Base-by-base conservation (phyloP, 2,888 invertebrate genomes). In the Cantharis rufa region DNA sequence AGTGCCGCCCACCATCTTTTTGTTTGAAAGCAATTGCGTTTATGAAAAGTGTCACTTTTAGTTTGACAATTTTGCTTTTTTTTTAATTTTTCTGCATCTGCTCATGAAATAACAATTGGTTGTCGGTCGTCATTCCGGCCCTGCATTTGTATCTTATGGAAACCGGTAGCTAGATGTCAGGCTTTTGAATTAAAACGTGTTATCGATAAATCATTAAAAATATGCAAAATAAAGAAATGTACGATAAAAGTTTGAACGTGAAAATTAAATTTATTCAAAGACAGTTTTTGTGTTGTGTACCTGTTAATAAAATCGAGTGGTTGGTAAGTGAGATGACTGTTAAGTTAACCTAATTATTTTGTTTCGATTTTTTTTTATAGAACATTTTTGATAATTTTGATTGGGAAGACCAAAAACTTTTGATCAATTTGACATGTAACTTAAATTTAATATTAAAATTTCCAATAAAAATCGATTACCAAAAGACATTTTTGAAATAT, bases 401-500 rank as follows among this genome's bases (percentile, higher is more conserved):
- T 15, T 91, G 90, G 90, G 87, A 89, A n/a, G 86, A 88, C 71
- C 95, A 95, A 86, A 88, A 91, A 80, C 80, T 83, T 68, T 89
- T 95, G 71, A 83, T 94, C 11, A 86, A 91, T 15, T 85, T 86
- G 68, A 95, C 94, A 11, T 87, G 93, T 10, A 87, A 90, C 63
- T 90, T 89, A 80, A 80, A 88, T 9, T 82, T 91, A 61, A 87
- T 92, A 76, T 86, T 89, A 82, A 88, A 90, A 78, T 92, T 91
- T 87, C 94, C 95, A 1, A 83, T 94, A 5, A 92, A 91, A 81
- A 84, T 86, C 63, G 89, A 90, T 61, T 95, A 94, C 85, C 91
- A 91, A 79, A 90, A 89, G 83, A 87, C 90, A 28, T 95, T 94
- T 87, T 86, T 95, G 11, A 95, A 94, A 85, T 89, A 89, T 79